Base-by-base conservation (phyloP, 2,888 invertebrate genomes). In the Lasioglossum morio region DNA sequence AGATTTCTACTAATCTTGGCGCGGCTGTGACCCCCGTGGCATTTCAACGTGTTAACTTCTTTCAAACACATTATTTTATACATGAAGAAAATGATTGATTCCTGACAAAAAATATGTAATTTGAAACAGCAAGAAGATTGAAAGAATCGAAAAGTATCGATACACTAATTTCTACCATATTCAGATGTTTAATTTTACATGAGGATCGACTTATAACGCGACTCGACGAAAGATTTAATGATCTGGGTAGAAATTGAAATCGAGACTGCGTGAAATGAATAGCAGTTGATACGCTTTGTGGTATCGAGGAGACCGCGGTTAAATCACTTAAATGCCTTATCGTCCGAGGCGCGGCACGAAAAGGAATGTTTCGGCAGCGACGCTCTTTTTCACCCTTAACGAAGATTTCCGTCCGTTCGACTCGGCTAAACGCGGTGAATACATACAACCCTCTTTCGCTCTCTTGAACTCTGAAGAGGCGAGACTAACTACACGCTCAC, bases 321-420 rank as follows among this genome's bases (percentile, higher is more conserved):
- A 87, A 83, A 90, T 87, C 89, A 88, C 89, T 92, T 88, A 88
- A 92, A 91, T 30, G 63, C 90, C 92, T 89, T 82, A 74, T 76
- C 87, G 77, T 84, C 77, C 77, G 78, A 79, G 86, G 82, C 78
- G 82, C 78, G 79, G 27, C 88, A 89, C 92, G 90, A 85, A 74
- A 72, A 87, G 88, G 91, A 92, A 93, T 92, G 92, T 92, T 88
- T 82, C 76, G 73, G 48, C 72, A 73, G 16, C 81, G 72, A 82
- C 79, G 85, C 81, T 76, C 79, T 82, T 81, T 87, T 85, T 79
- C 84, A 78, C 78, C 87, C 88, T 91, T 93, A 93, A 93, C 93
- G 93, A 94, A 91, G 89, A 93, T 92, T 90, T 90, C 89, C 90
- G 88, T 90, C 91, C 86, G 92, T 91, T 92, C 92, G 92, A 91